These are phyloP conservation scores for Cynopterus sphinx DNA, from an alignment of 2,797 vertebrate genomes.

Conservation along the genomic window DNA sequence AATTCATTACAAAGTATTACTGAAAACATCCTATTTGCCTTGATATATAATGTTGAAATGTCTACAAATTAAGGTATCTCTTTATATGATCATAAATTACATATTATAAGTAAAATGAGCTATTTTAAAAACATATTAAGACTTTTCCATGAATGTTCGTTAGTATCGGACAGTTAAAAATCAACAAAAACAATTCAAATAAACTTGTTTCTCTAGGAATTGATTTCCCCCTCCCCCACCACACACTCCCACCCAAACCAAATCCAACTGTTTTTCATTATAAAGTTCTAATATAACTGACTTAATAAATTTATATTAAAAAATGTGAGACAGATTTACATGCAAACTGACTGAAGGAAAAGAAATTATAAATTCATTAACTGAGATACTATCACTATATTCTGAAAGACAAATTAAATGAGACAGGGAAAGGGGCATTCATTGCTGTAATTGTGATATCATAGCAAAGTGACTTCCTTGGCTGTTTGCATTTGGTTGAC, in stretches of 20 bases:
- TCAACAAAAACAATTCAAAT: neutral
- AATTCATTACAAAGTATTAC: constrained; percentile 18
- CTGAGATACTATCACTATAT: constrained; percentile 48
- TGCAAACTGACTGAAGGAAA: constrained; percentile 72
- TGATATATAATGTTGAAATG: neutral
- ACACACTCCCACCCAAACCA: neutral
- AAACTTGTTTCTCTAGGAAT: constrained; percentile 29
- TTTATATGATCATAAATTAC: neutral
- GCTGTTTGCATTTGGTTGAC: constrained; percentile 28
- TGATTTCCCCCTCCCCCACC: neutral
- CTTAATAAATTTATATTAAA: constrained; percentile 68
- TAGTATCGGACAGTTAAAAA: constrained; percentile 18
- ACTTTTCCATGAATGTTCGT: neutral
- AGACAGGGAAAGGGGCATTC: constrained; percentile 39
- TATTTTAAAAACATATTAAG: constrained; percentile 5
- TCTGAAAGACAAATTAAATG: constrained; percentile 54
- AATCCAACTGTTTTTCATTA: constrained; percentile 53
- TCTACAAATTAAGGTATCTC: constrained; percentile 19
- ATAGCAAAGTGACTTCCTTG: constrained; percentile 31
- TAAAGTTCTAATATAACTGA: constrained; percentile 75
- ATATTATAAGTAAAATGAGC: neutral
- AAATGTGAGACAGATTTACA: constrained; percentile 63
- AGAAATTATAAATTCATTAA: constrained; percentile 59
- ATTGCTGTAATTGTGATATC: constrained; percentile 49
- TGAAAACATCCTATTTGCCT: neutral